Evolutionary conservation across 2,888 invertebrate species (phyloP), one percentile per base, ranked within the genome.

Genomic region (Carpatolechia fugitivella): DNA sequence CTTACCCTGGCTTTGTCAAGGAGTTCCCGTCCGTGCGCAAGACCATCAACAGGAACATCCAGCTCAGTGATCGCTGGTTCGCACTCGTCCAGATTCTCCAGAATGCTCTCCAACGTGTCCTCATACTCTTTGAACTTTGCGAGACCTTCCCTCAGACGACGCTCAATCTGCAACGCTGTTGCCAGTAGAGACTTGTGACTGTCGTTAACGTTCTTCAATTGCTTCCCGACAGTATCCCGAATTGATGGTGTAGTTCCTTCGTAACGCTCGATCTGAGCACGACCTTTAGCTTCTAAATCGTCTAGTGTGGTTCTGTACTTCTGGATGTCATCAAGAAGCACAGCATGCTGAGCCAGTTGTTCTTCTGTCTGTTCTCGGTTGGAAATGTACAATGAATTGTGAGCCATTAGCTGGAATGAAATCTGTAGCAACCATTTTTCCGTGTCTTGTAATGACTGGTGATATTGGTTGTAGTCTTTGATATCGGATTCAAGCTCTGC

Each of bases 391-490:
- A 98, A 89, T 0, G 98, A 97, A 78, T 98, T 98, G 75, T 98
- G 98, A 0, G 97, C 96, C 98, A 98, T 98, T 0, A 98, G 91
- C 74, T 97, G 96, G 93, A 98, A 98, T 1, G 98, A 98, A 52
- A 97, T 96, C 83, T 98, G 98, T 20, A 98, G 82, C 47, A 98
- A 86, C 98, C 98, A 99, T 78, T 98, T 98, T 79, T 98, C 98
- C 0, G 96, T 96, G 68, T 98, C 98, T 87, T 98, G 98, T 20
- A 98, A 87, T 10, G 95, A 95, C 71, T 95, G 95, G 66, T 98
- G 96, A 74, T 98, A 99, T 11, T 93, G 92, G 69, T 95, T 96
- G 78, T 97, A 97, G 54, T 96, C 95, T 60, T 94, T 92, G 54
- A 98, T 95, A 77, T 97, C 97, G 16, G 92, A 91, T 74, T 97